Percentiles rank a stretch among this genome's conserved stretches.
Evolutionary conservation across 2,888 invertebrate genomes (phyloP).

Genomic region (Eupithecia tripunctaria): DNA sequence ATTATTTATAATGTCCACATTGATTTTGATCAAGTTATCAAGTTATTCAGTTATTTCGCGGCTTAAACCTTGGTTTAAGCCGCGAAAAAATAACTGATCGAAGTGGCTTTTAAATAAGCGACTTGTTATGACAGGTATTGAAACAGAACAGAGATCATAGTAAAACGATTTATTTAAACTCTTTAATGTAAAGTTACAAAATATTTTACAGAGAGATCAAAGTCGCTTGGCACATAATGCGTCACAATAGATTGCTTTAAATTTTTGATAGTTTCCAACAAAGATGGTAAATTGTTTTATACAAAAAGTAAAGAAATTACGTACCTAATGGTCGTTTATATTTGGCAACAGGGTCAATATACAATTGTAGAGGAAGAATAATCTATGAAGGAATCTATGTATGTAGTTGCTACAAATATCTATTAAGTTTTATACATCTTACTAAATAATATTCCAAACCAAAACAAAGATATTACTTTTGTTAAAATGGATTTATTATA

Average conservation of each 20-base stretch:
- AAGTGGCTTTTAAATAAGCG: background rate
- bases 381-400: background rate
- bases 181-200: conserved; percentile 75
- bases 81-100: no score
- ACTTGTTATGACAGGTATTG: background rate
- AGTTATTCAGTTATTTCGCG: no score
- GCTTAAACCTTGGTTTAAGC: no score
- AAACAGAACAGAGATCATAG: conserved; percentile 49
- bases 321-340: conserved; percentile 33
- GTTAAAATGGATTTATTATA: conserved; percentile 3
- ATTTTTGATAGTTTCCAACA: background rate
- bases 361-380: background rate
- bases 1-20: no score
- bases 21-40: no score
- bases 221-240: conserved; percentile 69
- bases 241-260: conserved; percentile 42
- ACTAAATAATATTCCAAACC: background rate
- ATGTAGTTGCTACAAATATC: background rate
- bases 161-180: conserved; percentile 73
- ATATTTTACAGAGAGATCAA: conserved; percentile 65
- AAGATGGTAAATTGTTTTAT: background rate
- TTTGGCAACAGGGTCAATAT: conserved; percentile 20
- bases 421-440: background rate
- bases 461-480: background rate
- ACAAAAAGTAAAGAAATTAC: background rate